Evolutionary conservation across 1,140 invertebrate genomes (phyloP).

Genomic region (Amphibalanus amphitrite): DNA sequence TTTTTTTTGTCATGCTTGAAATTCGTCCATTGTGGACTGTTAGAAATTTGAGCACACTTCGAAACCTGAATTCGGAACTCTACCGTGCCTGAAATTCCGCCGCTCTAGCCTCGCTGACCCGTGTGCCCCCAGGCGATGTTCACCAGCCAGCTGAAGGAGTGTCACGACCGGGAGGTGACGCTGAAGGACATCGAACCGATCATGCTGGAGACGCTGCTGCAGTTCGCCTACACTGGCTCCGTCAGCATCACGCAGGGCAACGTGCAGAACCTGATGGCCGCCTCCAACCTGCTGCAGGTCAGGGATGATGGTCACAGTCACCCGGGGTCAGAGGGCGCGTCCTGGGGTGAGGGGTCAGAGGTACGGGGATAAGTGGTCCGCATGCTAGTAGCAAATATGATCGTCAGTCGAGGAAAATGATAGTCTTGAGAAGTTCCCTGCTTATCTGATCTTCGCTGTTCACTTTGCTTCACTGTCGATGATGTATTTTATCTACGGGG

Average conservation of each 20-base stretch:
- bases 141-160: slow-evolving; percentile 29
- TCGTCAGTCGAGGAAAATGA: not conserved
- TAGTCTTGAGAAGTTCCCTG: not conserved
- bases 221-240: slow-evolving; percentile 38
- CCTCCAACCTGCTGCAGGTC: slow-evolving; percentile 38
- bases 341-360: not conserved
- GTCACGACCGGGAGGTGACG: slow-evolving; percentile 29
- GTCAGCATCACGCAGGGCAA: slow-evolving; percentile 34
- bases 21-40: no score
- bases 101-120: slow-evolving; percentile 5
- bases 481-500: not conserved
- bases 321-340: no score
- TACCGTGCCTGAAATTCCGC: slow-evolving; percentile 5
- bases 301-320: not conserved
- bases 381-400: not conserved
- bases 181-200: slow-evolving; percentile 34
- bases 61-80: no score
- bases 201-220: slow-evolving; percentile 32
- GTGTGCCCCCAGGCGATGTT: slow-evolving; percentile 30
- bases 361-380: not conserved
- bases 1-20: no score
- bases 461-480: no score
- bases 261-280: slow-evolving; percentile 36
- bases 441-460: no score
- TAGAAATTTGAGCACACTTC: no score